A percentile compares a stretch with the other conserved stretches of the same genome.
Conservation (phyloP, 2,888 invertebrate genomes). For the Polia nebulosa region DNA sequence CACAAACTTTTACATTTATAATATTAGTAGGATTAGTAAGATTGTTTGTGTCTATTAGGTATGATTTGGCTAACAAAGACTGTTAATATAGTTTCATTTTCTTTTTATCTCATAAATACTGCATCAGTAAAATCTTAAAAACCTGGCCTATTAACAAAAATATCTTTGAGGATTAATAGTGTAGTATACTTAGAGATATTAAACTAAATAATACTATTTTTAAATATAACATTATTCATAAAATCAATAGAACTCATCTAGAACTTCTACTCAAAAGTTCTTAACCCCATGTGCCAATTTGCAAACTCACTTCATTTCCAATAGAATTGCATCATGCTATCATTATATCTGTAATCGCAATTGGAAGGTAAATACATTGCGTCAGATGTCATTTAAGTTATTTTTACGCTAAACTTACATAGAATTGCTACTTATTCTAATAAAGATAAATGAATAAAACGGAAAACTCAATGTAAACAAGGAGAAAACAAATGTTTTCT, state of each 20-base stretch:
- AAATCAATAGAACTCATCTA: no score
- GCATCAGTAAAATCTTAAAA: not conserved
- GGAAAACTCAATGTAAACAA: slow-evolving; percentile 31
- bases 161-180: not conserved
- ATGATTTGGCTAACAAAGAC: no score
- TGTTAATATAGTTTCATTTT: no score
- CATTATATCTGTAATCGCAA: not conserved
- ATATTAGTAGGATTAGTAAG: no score
- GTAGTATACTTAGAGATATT: no score
- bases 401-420: slow-evolving; percentile 2
- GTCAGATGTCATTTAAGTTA: not conserved
- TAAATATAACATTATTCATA: no score
- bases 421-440: accelerated
- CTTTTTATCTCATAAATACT: not conserved
- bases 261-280: no score
- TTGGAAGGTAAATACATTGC: slow-evolving; percentile 8
- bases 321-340: slow-evolving; percentile 52
- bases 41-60: no score
- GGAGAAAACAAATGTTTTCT: slow-evolving; percentile 20
- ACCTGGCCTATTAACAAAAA: not conserved
- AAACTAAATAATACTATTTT: not conserved
- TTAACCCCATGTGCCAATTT: slow-evolving; percentile 17
- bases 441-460: slow-evolving; percentile 1
- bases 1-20: no score
- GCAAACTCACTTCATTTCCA: slow-evolving; percentile 43